phyloP scores from a whole-genome alignment of 1,140 invertebrate species.

The Steinernema feltiae region DNA sequence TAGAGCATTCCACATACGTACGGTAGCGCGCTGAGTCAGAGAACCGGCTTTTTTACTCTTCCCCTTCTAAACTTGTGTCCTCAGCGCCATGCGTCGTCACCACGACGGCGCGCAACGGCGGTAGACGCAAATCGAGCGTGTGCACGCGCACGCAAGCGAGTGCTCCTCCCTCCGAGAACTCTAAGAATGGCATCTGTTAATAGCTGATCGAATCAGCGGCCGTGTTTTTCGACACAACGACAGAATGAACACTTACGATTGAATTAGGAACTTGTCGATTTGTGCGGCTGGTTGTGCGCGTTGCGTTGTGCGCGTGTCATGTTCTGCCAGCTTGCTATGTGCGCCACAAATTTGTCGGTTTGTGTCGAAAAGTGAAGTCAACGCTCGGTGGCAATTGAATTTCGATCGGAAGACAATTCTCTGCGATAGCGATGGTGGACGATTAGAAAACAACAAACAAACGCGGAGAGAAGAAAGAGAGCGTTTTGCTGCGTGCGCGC shows the following conservation, averaged over 20 bases:
- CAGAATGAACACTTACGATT: background rate
- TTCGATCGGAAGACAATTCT: too few relatives aligned
- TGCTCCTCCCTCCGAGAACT: background rate
- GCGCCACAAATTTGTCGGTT: too few relatives aligned
- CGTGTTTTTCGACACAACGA: conserved; percentile 13
- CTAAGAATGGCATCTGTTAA: conserved; percentile 15
- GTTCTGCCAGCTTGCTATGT: too few relatives aligned
- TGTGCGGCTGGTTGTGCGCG: background rate
- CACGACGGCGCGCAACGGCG: background rate
- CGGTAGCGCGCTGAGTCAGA: background rate
- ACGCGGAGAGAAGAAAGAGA: too few relatives aligned
- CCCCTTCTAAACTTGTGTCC: background rate
- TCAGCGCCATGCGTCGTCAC: background rate
- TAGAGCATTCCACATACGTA: conserved; percentile 11
- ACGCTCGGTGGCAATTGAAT: too few relatives aligned
- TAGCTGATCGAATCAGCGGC: conserved; percentile 13
- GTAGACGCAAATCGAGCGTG: background rate
- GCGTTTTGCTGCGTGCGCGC: too few relatives aligned
- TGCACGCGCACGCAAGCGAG: background rate
- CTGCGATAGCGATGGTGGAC: too few relatives aligned
- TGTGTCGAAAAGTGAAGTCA: too few relatives aligned
- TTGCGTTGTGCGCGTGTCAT: background rate
- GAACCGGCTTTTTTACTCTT: background rate
- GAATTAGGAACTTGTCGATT: conserved; percentile 9
- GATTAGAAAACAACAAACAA: too few relatives aligned